Percentiles rank a stretch among this genome's conserved stretches.
phyloP scores from a whole-genome alignment of 1,140 invertebrate species.

The Lycorma delicatula region DNA sequence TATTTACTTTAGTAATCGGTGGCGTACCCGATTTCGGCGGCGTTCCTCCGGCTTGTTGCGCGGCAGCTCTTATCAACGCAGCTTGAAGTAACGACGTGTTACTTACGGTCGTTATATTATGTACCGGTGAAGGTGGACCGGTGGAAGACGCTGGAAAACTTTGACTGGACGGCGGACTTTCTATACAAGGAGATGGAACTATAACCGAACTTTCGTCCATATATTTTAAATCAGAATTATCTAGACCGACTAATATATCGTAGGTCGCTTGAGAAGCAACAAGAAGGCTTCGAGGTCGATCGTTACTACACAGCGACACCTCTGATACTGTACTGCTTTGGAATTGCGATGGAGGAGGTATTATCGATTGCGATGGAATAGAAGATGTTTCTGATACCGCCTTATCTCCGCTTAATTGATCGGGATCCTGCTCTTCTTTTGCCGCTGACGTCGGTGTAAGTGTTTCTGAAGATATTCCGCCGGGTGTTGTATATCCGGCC shows the following conservation, averaged over 20 bases:
- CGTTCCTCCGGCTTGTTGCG: constrained; percentile 39
- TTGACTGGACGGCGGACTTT: constrained; percentile 59
- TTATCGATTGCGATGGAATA: constrained; percentile 41
- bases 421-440: constrained; percentile 17
- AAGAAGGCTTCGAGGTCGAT: constrained; percentile 47
- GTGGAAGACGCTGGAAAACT: constrained; percentile 39
- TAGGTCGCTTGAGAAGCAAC: constrained; percentile 47
- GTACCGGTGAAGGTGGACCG: constrained; percentile 36
- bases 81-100: constrained; percentile 55
- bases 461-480: constrained; percentile 39
- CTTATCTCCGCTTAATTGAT: constrained; percentile 14
- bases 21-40: constrained; percentile 40
- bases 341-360: constrained; percentile 65
- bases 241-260: constrained; percentile 65
- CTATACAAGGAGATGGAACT: constrained; percentile 61
- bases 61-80: constrained; percentile 57
- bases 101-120: constrained; percentile 27
- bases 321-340: constrained; percentile 50
- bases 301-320: constrained; percentile 44
- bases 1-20: constrained; percentile 56
- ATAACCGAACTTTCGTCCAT: constrained; percentile 87
- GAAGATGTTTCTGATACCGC: constrained; percentile 34
- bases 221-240: constrained; percentile 70
- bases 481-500: constrained; percentile 27
- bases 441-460: constrained; percentile 38